Evolutionary conservation across 92 coral and sea anemone species (phyloP).

Genomic region (Phenganax subtilis): DNA sequence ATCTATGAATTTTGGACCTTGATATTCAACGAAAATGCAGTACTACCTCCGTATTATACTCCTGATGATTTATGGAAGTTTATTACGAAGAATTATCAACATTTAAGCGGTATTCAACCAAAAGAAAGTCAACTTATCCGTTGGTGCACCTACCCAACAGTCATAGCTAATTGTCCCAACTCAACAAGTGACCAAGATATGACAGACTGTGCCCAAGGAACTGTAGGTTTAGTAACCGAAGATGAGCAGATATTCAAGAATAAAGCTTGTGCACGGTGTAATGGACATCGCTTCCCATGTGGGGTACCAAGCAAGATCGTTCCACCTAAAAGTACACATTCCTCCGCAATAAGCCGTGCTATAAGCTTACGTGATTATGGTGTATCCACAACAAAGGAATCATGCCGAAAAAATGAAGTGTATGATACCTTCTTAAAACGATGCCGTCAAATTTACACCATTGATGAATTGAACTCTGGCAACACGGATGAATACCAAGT

Average conservation of each 20-base stretch:
- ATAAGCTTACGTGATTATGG: conserved; percentile 32
- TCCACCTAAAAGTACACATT: background rate
- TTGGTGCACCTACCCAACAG: conserved; percentile 26
- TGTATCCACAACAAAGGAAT: conserved; percentile 15
- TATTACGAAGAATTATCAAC: background rate
- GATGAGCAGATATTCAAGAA: background rate
- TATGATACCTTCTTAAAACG: conserved; percentile 19
- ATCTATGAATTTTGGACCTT: conserved; percentile 26
- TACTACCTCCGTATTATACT: conserved; percentile 28
- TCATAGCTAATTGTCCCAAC: background rate
- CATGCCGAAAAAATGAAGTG: conserved; percentile 22
- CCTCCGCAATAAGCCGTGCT: conserved; percentile 29
- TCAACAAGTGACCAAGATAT: background rate
- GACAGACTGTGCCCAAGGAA: conserved; percentile 16
- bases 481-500: conserved; percentile 28
- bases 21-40: conserved; percentile 6
- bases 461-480: background rate
- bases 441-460: conserved; percentile 27
- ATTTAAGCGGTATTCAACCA: conserved; percentile 18
- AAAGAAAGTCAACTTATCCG: conserved; percentile 21
- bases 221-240: conserved; percentile 19
- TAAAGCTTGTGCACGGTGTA: conserved; percentile 32
- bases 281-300: conserved; percentile 2
- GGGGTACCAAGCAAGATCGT: background rate
- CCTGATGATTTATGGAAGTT: conserved; percentile 6